Base-by-base conservation (phyloP, 2,888 invertebrate species). In the Mystacides longicornis region DNA sequence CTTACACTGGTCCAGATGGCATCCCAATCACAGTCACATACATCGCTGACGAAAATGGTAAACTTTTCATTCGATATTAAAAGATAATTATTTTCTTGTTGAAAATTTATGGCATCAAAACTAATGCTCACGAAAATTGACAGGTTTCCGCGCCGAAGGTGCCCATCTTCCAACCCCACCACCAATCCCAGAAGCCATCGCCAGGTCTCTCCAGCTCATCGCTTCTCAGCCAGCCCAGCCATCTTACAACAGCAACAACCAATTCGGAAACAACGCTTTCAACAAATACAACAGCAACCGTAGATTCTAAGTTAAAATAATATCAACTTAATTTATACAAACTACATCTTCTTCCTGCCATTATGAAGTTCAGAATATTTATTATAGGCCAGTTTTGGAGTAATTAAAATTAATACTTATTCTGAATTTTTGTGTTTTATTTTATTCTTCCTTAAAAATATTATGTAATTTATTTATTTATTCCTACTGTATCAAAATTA, bases 1-100 rank as follows among this genome's bases (percentile, higher is more conserved):
- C 79, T 23, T 88, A 87, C 74, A 85, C 83, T 42, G 83, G 85
- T 46, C 85, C 86, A n/a, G 87, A 88, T 64, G 87, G 87, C 23
- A 71, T 81, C 55, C 79, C 81, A 2, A 81, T 85, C 63, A 69
- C 77, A 16, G 62, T 87, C 31, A 78, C 77, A 31, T 88, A 87
- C 74, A 74, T 80, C 50, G 86, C 87, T 65, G 87, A 87, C 65
- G 87, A 87, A 68, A 81, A 85, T 64, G 87, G 87, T 68, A 71
- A 65, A n/a, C n/a, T n/a, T n/a, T n/a, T n/a, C 5, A 5, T 7
- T 7, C 11, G 27, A 27, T 27, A 27, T 27, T 11, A 27, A 11
- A 5, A 5, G 7, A 27, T 27, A 5, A 27, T 27, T 27, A 7
- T 27, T 11, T 27, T 11, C 27, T 27, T 27, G 11, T 27, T 5